Evolutionary conservation across 2,797 vertebrate genomes (phyloP).

Genomic region (Yasuhikotakia modesta): DNA sequence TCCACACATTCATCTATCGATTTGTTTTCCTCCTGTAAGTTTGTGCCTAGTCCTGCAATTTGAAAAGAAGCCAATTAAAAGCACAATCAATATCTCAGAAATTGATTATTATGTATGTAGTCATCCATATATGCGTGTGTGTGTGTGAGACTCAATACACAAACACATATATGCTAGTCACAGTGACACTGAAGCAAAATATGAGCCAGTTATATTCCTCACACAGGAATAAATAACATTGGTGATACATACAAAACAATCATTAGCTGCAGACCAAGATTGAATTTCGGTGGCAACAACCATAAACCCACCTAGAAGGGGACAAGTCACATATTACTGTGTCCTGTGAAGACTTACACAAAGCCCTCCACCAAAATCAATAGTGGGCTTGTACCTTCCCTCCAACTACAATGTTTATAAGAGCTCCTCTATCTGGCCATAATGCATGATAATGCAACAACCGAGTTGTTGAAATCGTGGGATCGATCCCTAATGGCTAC

Average conservation of each 20-base stretch:
- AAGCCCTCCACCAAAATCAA: conserved; percentile 56
- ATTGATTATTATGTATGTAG: neutral
- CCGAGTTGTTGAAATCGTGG: conserved; percentile 27
- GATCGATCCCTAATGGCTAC: conserved; percentile 61
- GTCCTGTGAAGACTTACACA: conserved; percentile 46
- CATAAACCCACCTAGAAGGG: neutral
- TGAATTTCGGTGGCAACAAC: neutral
- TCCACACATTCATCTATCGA: conserved; percentile 28
- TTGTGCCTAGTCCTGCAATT: conserved; percentile 11
- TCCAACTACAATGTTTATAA: conserved; percentile 16
- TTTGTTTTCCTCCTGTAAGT: conserved; percentile 14
- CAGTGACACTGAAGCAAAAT: neutral
- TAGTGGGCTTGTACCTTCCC: conserved; percentile 45
- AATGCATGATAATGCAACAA: conserved; percentile 45
- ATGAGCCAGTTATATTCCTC: neutral
- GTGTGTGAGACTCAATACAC: no score
- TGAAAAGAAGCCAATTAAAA: conserved; percentile 33
- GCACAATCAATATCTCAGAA: neutral
- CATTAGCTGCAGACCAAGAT: neutral
- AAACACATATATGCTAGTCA: neutral
- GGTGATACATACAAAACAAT: neutral
- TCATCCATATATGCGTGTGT: no score
- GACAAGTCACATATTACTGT: neutral
- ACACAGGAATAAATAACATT: neutral
- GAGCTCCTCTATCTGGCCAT: conserved; percentile 40